phyloP scores from a whole-genome alignment of 2,888 invertebrate species.

The Chrysomela aeneicollis region DNA sequence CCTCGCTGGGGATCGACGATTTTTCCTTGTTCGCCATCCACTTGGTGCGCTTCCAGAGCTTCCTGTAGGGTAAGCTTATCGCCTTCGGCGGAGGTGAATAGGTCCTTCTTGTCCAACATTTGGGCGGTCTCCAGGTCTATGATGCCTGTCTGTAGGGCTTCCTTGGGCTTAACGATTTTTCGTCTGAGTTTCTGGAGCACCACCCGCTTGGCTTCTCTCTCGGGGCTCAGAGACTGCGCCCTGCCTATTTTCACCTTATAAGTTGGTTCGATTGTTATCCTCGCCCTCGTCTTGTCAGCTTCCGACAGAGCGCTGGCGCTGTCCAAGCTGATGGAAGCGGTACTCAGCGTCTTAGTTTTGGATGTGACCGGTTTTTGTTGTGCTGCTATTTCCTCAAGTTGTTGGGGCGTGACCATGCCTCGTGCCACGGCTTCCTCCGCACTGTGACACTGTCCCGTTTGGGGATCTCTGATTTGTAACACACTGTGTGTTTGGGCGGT shows the following conservation, averaged over 20 bases:
- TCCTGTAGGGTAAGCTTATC: constrained; percentile 76
- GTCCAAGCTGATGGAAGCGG: constrained; percentile 56
- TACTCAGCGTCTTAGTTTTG: constrained; percentile 51
- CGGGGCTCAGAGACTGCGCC: constrained; percentile 67
- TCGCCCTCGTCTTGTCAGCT: constrained; percentile 67
- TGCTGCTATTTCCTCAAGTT: constrained; percentile 34
- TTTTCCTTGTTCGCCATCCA: constrained; percentile 78
- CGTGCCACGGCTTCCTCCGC: constrained; percentile 59
- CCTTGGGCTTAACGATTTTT: constrained; percentile 75
- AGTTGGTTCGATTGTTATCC: constrained; percentile 70
- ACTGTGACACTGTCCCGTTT: constrained; percentile 60
- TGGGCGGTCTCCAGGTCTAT: constrained; percentile 80
- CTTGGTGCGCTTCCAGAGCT: constrained; percentile 73
- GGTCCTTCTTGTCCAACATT: constrained; percentile 70
- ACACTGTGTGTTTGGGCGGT: constrained; percentile 60
- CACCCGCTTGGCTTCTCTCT: constrained; percentile 73
- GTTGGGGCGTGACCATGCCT: constrained; percentile 50
- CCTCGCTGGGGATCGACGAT: constrained; percentile 86
- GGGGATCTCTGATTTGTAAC: constrained; percentile 61
- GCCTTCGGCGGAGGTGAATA: constrained; percentile 66
- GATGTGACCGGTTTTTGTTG: constrained; percentile 29
- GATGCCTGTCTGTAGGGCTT: constrained; percentile 80
- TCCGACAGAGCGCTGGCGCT: constrained; percentile 61
- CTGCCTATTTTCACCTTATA: constrained; percentile 72
- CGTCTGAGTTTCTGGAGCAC: constrained; percentile 81